Percentiles rank a stretch among this genome's conserved stretches.
phyloP scores from a whole-genome alignment of 2,888 invertebrate species.

The Operophtera brumata region DNA sequence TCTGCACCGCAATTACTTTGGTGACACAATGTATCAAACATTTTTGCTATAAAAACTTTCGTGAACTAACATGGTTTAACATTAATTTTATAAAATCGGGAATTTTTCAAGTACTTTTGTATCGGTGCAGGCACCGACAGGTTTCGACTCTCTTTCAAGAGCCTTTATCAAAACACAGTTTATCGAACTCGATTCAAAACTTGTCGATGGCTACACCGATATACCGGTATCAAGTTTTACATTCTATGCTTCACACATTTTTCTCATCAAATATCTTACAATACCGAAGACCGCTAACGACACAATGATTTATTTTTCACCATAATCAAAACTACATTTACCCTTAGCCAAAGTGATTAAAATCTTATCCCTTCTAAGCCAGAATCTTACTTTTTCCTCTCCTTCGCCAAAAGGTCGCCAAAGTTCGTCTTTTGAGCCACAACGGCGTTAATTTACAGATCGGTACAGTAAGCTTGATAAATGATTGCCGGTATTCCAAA shows the following conservation, averaged over 20 bases:
- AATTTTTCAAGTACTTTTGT: too few relatives aligned
- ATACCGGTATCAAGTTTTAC: too few relatives aligned
- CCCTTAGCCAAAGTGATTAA: slow-evolving; percentile 25
- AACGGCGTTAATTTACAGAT: slow-evolving; percentile 67
- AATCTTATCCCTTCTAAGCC: background rate
- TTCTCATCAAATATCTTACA: background rate
- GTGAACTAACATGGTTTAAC: too few relatives aligned
- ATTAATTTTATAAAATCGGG: too few relatives aligned
- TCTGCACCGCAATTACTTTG: too few relatives aligned
- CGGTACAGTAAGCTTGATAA: slow-evolving; percentile 77
- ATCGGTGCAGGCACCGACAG: too few relatives aligned
- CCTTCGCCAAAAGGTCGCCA: slow-evolving; percentile 35
- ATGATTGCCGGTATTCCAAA: slow-evolving; percentile 74
- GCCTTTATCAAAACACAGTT: background rate
- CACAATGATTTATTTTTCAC: background rate
- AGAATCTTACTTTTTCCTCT: slow-evolving; percentile 29
- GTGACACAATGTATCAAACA: too few relatives aligned
- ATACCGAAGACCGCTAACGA: background rate
- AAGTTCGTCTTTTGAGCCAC: slow-evolving; percentile 50
- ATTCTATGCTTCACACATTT: background rate
- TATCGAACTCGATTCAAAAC: too few relatives aligned
- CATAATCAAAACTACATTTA: background rate
- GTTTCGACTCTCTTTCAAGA: too few relatives aligned
- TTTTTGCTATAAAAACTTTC: too few relatives aligned
- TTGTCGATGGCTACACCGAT: too few relatives aligned